Base-by-base conservation (phyloP, 2,888 invertebrate genomes). In the Leptogaster cylindrica region DNA sequence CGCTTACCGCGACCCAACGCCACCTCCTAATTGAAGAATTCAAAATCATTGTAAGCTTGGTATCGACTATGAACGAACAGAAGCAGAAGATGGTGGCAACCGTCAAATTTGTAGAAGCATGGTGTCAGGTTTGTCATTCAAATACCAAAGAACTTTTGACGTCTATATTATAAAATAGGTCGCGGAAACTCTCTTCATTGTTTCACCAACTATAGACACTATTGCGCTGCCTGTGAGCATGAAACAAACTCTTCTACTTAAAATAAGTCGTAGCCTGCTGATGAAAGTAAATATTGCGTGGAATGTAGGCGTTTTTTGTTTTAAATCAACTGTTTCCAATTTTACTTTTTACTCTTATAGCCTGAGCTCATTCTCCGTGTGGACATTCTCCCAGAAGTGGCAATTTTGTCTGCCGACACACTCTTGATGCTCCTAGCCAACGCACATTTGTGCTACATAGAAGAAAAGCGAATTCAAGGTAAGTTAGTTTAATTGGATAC, bases 91-190 rank as follows among this genome's bases (percentile, higher is more conserved):
- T 90, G 4, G 86, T 86, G 20, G 87, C 91, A 0, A 88, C 91
- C 2, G 85, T 89, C 0, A 89, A 89, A 75, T 91, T 92, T 75
- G 89, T 94, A 78, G 93, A 94, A 76, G 90, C 93, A 0, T 96
- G 95, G 95, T 86, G 94, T 14, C 94, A 94, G 79, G 85, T 89
- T 16, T 55, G 39, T 66, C 67, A n/a, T n/a, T n/a, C n/a, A n/a
- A n/a, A n/a, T n/a, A n/a, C n/a, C n/a, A n/a, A n/a, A n/a, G n/a
- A n/a, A n/a, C n/a, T n/a, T 65, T 65, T 69, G 5, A 44, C 1
- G 50, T 8, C 6, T 27, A 7, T 51, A 33, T 33, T 12, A 31
- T 31, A 31, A 14, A 20, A 51, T 91, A 94, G 79, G 85, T 89
- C 10, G 88, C 90, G 0, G 94, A 95, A 80, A 88, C 92, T 36